Evolutionary conservation across 2,113 vertebrate species (phyloP).

Genomic region (Gambusia holbrooki): DNA sequence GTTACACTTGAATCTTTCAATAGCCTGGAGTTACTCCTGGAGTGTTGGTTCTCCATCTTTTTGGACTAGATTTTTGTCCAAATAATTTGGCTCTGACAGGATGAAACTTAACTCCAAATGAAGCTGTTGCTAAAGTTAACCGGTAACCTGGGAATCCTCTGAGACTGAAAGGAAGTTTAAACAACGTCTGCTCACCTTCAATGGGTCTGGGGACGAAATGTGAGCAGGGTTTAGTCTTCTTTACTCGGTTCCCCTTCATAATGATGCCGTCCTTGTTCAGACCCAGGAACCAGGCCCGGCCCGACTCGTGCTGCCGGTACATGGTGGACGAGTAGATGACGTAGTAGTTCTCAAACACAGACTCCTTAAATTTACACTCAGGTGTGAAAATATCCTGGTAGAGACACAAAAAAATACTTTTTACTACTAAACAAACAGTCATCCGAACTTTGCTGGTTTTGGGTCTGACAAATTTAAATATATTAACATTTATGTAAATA

Average conservation of each 20-base stretch:
- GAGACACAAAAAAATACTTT: conserved; percentile 17
- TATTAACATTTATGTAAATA: too few species aligned
- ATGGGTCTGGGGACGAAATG: conserved; percentile 98
- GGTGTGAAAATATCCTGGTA: conserved; percentile 92
- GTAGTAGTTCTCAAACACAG: conserved; percentile 99
- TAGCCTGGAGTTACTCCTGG: not conserved
- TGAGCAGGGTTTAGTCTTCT: conserved; percentile 97
- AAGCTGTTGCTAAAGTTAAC: not conserved
- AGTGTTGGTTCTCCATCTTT: too few species aligned
- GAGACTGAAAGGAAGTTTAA: not conserved
- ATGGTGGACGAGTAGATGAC: conserved; percentile 98
- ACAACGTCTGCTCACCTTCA: conserved; percentile 84
- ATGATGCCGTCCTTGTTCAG: conserved; percentile 97
- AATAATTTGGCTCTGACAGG: too few species aligned
- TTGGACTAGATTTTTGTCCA: too few species aligned
- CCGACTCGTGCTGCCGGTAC: conserved; percentile 97
- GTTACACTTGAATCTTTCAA: not conserved
- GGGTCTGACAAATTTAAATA: too few species aligned
- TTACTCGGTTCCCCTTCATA: conserved; percentile 98
- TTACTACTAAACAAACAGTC: too few species aligned
- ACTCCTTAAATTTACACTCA: conserved; percentile 99
- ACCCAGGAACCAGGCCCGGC: conserved; percentile 97
- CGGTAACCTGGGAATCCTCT: not conserved
- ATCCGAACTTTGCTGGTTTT: too few species aligned
- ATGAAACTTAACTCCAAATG: too few species aligned